Percentiles rank a stretch among this genome's conserved stretches.
phyloP scores from a whole-genome alignment of 2,797 vertebrate genomes.

The Xenentodon cancila region DNA sequence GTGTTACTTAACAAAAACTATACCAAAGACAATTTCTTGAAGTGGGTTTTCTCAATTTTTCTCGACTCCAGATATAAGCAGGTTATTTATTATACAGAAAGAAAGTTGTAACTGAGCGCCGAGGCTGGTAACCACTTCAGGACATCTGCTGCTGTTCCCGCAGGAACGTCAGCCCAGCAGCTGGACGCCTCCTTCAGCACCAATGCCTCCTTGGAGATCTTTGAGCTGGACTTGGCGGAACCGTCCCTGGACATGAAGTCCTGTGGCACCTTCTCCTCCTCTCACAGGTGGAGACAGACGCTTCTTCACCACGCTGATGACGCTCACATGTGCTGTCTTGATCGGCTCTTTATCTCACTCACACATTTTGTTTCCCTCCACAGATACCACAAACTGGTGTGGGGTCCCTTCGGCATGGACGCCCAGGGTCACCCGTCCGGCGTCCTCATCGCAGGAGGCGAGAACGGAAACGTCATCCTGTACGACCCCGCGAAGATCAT shows the following conservation, averaged over 20 bases:
- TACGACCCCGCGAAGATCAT: slow-evolving; percentile 94
- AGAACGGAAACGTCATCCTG: slow-evolving; percentile 94
- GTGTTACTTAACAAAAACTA: no score
- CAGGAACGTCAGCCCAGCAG: slow-evolving; percentile 98
- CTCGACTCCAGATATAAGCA: no score
- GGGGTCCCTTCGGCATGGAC: slow-evolving; percentile 88
- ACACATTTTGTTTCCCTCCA: background rate
- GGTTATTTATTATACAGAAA: no score
- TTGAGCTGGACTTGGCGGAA: slow-evolving; percentile 92
- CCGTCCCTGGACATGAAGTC: slow-evolving; percentile 93
- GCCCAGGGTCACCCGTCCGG: slow-evolving; percentile 81
- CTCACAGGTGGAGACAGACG: slow-evolving; percentile 85
- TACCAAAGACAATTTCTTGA: no score
- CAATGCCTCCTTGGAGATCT: slow-evolving; percentile 94
- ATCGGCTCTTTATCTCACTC: background rate
- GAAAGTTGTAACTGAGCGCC: no score
- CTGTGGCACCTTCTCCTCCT: slow-evolving; percentile 88
- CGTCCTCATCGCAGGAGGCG: slow-evolving; percentile 93
- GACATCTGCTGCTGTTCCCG: background rate
- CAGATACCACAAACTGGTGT: slow-evolving; percentile 97
- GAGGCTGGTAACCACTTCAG: no score
- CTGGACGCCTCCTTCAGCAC: slow-evolving; percentile 98
- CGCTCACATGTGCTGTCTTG: background rate
- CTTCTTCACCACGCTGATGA: no score
- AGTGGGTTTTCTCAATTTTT: no score